phyloP scores from a whole-genome alignment of 2,888 invertebrate species.

The Ceramica pisi region DNA sequence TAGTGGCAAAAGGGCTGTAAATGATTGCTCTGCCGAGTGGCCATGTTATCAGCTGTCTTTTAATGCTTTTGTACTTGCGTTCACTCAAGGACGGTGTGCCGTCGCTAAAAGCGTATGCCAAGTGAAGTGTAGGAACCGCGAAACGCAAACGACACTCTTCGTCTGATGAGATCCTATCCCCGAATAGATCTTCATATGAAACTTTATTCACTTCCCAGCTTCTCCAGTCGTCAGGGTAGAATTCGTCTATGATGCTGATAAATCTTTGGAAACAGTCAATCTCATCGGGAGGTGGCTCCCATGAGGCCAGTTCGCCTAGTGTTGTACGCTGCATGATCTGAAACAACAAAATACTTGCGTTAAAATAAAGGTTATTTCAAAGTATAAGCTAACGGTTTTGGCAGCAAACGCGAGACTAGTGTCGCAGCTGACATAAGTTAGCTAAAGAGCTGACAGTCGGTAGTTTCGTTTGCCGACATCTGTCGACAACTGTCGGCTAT shows the following conservation, averaged over 20 bases:
- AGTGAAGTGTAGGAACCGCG: slow-evolving; percentile 20
- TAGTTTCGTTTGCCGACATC: not conserved
- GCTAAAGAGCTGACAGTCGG: no score
- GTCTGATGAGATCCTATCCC: slow-evolving; percentile 44
- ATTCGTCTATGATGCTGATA: slow-evolving; percentile 16
- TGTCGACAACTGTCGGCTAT: not conserved
- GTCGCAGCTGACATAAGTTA: not conserved
- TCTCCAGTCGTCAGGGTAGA: slow-evolving; percentile 37
- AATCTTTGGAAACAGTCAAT: slow-evolving; percentile 11
- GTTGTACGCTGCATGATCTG: slow-evolving; percentile 27
- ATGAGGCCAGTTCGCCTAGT: slow-evolving; percentile 16
- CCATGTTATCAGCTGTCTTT: slow-evolving; percentile 39
- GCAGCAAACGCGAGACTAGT: not conserved
- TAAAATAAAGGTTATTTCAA: not conserved
- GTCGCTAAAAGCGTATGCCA: slow-evolving; percentile 22
- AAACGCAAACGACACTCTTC: slow-evolving; percentile 36
- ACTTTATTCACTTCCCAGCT: slow-evolving; percentile 43
- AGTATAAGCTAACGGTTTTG: not conserved
- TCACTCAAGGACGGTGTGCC: slow-evolving; percentile 10
- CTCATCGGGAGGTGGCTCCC: slow-evolving; percentile 19
- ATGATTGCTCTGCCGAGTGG: slow-evolving; percentile 47
- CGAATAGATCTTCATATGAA: slow-evolving; percentile 46
- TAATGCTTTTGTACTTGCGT: slow-evolving; percentile 25
- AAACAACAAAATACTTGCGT: not conserved
- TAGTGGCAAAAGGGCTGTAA: slow-evolving; percentile 44